Percentiles rank a stretch among this genome's conserved stretches.
These are phyloP conservation scores for Nibea coibor DNA, from an alignment of 2,113 vertebrate genomes.

Conservation along the genomic window DNA sequence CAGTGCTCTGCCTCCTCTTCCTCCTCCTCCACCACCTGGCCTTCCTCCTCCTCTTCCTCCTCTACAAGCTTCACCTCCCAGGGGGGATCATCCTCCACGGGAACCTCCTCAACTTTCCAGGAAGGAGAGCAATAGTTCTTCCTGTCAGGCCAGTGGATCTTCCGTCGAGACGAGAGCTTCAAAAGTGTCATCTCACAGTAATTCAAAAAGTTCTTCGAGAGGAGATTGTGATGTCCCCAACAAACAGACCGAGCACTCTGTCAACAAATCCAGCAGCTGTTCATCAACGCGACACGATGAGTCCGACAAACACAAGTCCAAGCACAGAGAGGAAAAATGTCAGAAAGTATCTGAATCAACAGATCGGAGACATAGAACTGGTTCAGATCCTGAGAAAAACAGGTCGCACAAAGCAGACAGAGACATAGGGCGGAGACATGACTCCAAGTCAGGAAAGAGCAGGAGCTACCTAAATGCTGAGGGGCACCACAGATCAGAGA, in stretches of 20 bases:
- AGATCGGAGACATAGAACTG: constrained; percentile 33
- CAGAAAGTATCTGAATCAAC: constrained; percentile 39
- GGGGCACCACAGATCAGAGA: constrained; percentile 75
- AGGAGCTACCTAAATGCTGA: constrained; percentile 72
- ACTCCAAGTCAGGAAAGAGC: constrained; percentile 72
- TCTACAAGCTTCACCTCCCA: constrained; percentile 8
- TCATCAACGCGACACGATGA: constrained; percentile 58
- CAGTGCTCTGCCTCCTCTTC: background rate
- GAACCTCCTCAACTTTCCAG: constrained; percentile 8
- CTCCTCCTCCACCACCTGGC: background rate
- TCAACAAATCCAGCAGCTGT: constrained; percentile 70
- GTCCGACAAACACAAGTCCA: constrained; percentile 65
- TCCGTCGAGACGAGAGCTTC: background rate
- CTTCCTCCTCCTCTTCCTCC: constrained; percentile 13
- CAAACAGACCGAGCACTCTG: constrained; percentile 48
- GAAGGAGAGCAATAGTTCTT: constrained; percentile 30
- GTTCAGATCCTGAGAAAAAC: constrained; percentile 53
- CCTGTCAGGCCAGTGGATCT: background rate
- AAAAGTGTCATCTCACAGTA: constrained; percentile 15
- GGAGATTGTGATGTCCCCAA: constrained; percentile 45
- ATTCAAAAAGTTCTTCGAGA: constrained; percentile 35
- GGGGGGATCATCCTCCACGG: background rate
- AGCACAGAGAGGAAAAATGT: constrained; percentile 56
- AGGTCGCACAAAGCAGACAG: constrained; percentile 77
- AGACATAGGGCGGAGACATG: constrained; percentile 78